Conservation (phyloP, 2,797 vertebrate species). For the Ibycter americanus region DNA sequence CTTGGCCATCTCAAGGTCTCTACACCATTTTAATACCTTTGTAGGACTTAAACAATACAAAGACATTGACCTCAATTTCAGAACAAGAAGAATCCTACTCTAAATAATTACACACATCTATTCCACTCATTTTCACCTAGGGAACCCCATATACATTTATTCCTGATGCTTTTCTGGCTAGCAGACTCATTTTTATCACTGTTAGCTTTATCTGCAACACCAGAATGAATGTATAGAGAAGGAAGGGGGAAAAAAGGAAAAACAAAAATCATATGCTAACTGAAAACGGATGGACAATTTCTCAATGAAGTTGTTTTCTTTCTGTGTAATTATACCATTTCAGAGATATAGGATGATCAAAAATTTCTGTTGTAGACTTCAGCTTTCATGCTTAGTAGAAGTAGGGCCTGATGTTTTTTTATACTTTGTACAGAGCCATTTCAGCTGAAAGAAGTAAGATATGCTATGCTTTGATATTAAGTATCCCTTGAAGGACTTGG, state of each 20-base stretch:
- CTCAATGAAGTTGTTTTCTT: background rate
- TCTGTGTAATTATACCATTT: background rate
- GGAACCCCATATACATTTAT: background rate
- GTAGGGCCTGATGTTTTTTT: background rate
- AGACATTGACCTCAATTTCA: background rate
- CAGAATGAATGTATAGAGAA: background rate
- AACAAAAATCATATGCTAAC: background rate
- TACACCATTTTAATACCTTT: background rate
- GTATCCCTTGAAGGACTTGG: background rate
- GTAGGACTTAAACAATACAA: background rate
- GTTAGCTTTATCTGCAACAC: background rate
- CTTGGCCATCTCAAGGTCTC: background rate
- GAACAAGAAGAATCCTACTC: background rate
- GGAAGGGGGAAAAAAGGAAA: background rate
- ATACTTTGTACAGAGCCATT: background rate
- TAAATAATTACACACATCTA: background rate
- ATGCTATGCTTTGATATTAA: conserved; percentile 14
- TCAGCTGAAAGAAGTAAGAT: background rate
- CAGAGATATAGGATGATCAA: background rate
- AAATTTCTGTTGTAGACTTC: background rate
- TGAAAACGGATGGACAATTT: background rate
- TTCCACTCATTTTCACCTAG: background rate
- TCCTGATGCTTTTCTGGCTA: background rate
- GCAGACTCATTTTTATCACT: background rate
- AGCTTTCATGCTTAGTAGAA: background rate